Evolutionary conservation across 1,140 invertebrate genomes (phyloP), one percentile per base, ranked within the genome.

Genomic region (Pogonognathellus flavescens): DNA sequence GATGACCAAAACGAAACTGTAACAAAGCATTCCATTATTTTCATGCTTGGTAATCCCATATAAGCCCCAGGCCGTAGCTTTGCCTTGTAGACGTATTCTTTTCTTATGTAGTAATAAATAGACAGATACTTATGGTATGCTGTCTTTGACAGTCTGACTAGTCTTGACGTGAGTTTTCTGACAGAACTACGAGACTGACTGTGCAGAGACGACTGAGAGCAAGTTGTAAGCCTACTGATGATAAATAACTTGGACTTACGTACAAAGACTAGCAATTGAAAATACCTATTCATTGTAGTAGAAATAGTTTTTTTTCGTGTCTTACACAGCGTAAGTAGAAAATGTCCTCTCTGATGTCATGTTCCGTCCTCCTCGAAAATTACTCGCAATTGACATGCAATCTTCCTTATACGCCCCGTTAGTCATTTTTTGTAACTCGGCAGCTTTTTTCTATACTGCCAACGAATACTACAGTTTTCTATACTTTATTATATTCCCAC

Each of bases 381-480:
- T 76, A 76, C 49, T 76, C 49, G 31, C 70, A 76, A 76, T 76
- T 76, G 70, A 76, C 70, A 76, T 76, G 70, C 70, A 76, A 76
- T 76, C 70, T 49, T 76, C 70, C 31, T 76, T 31, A 25, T 31
- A 76, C 70, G 70, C 70, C 70, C 70, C 70, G 31, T 76, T 76
- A 76, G 25, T 31, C 11, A 41, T 76, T 66, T 66, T 66, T 13
- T 66, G 14, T 31, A 66, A 25, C 62, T 66, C 25, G 22, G 22
- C 31, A 41, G 22, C 62, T 66, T 66, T 66, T 55, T 66, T 41
- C 31, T 66, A 25, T 20, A 20, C 62, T 66, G 20, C 62, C 10
- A 41, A 41, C 31, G 6, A 41, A 1, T 6, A 41, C 31, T 41
- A 41, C 31, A 41, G 2, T 41, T 41, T 41, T 41, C 31, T 41